Percentiles rank a stretch among this genome's conserved stretches.
Evolutionary conservation across 1,140 invertebrate species (phyloP).

Genomic region (Hypsibius dujardini): DNA sequence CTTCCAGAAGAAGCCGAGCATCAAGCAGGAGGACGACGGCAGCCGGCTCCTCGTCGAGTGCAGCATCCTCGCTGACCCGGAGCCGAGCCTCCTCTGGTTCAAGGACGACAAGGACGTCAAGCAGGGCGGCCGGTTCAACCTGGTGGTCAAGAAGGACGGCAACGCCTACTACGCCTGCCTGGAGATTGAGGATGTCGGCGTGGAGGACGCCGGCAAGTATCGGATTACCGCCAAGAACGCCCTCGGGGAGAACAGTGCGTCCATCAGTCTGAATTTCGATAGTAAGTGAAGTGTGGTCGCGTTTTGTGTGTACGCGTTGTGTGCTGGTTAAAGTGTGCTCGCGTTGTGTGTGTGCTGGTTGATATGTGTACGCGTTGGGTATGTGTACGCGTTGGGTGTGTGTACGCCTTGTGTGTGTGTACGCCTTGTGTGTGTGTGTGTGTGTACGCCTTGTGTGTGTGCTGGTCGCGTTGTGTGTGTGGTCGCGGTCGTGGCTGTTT

Average conservation of each 20-base stretch:
- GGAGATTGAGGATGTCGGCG: slow-evolving; percentile 73
- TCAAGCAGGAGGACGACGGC: slow-evolving; percentile 87
- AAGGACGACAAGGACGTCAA: slow-evolving; percentile 50
- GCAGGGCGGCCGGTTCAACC: slow-evolving; percentile 30
- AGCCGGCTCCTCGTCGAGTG: slow-evolving; percentile 87
- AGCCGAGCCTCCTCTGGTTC: slow-evolving; percentile 74
- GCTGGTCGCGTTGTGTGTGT: no score
- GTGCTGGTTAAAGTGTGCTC: no score
- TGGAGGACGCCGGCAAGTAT: slow-evolving; percentile 91
- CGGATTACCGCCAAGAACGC: slow-evolving; percentile 89
- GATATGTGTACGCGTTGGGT: no score
- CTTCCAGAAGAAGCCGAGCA: slow-evolving; percentile 88
- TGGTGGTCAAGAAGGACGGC: slow-evolving; percentile 43
- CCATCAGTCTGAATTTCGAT: slow-evolving; percentile 89
- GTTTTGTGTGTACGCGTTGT: no score
- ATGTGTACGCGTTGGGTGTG: no score
- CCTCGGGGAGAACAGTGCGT: slow-evolving; percentile 82
- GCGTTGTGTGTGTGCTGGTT: no score
- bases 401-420: no score
- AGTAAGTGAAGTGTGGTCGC: slow-evolving; percentile 69
- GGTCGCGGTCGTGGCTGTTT: no score
- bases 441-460: no score
- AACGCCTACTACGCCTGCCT: slow-evolving; percentile 77
- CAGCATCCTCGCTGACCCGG: slow-evolving; percentile 77
- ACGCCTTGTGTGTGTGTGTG: no score